These are phyloP conservation scores for Acanthaster planci DNA, from an alignment of 35 echinoderm and acorn worm genomes.

Conservation along the genomic window DNA sequence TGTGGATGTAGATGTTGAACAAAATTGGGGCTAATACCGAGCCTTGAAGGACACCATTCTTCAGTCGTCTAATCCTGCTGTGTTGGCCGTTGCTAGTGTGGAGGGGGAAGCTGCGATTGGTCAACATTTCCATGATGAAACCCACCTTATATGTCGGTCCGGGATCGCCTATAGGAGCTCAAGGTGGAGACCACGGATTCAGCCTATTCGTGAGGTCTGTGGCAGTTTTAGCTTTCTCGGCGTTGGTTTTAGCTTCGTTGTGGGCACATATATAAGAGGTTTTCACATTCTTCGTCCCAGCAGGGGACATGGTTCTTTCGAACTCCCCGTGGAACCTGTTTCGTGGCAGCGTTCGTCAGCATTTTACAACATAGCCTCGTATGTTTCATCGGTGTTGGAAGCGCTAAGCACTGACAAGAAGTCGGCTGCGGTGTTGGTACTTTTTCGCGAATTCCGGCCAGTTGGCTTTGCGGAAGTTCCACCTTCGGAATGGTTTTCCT, in stretches of 20 bases:
- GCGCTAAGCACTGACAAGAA: too few species aligned
- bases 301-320: neutral
- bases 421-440: too few species aligned
- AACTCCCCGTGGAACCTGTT: neutral
- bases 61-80: neutral
- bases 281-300: constrained; percentile 36
- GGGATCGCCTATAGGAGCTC: constrained; percentile 31
- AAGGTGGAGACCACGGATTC: constrained; percentile 7
- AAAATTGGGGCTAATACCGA: constrained; percentile 11
- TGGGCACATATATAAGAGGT: too few species aligned
- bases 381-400: too few species aligned
- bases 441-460: neutral
- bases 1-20: constrained; percentile 29
- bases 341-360: constrained; percentile 15
- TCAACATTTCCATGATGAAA: constrained; percentile 15
- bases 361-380: neutral
- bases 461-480: constrained; percentile 37
- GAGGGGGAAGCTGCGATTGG: constrained; percentile 46
- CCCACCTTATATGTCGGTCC: neutral
- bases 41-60: constrained; percentile 37
- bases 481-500: constrained; percentile 5
- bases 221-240: constrained; percentile 22
- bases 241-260: too few species aligned
- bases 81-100: constrained; percentile 38
- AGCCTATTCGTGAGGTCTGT: constrained; percentile 41